Conservation (phyloP, 1,140 invertebrate genomes). For the Drosophila sp. region DNA sequence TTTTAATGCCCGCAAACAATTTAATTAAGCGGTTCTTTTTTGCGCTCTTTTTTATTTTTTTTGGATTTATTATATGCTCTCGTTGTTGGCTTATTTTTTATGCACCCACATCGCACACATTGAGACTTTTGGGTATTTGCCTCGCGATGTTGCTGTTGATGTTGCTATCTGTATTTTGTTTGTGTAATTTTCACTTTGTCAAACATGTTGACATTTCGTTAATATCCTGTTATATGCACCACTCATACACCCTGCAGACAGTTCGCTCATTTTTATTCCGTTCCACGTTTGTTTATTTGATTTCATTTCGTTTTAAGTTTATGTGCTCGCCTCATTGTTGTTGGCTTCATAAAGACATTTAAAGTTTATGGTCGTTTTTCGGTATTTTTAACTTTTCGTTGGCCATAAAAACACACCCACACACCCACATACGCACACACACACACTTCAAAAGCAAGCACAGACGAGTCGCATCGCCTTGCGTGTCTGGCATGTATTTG, state of each 20-base stretch:
- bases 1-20: constrained; percentile 82
- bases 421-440: constrained; percentile 5
- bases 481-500: constrained; percentile 75
- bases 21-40: constrained; percentile 74
- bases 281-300: constrained; percentile 72
- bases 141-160: constrained; percentile 10
- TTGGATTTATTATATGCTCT: constrained; percentile 33
- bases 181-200: constrained; percentile 72
- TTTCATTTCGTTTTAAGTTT: constrained; percentile 75
- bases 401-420: constrained; percentile 53
- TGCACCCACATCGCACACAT: constrained; percentile 43
- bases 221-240: constrained; percentile 68
- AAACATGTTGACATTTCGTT: constrained; percentile 79
- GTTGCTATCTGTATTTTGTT: constrained; percentile 27
- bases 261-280: constrained; percentile 57
- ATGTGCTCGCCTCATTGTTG: constrained; percentile 51
- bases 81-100: constrained; percentile 36
- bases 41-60: constrained; percentile 15
- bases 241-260: background rate
- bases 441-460: constrained; percentile 5
- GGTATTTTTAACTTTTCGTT: constrained; percentile 66
- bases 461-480: constrained; percentile 37
- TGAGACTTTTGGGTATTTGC: constrained; percentile 31
- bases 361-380: constrained; percentile 66
- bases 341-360: constrained; percentile 76